Evolutionary conservation across 2,797 vertebrate genomes (phyloP).

Genomic region (Siniperca scherzeri): DNA sequence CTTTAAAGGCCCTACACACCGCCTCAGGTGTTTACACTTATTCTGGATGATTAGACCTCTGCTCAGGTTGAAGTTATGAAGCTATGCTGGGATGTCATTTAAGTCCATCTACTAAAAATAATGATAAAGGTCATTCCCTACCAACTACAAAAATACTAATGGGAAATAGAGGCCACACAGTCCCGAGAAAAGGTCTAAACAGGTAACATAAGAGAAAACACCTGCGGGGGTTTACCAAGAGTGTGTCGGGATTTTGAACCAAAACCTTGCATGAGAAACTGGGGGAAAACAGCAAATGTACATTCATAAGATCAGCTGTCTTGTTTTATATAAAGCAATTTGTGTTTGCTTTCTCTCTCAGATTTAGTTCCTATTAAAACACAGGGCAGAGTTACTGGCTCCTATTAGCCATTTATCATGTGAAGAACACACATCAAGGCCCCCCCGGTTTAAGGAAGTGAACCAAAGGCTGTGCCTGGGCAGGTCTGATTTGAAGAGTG

Average conservation of each 20-base stretch:
- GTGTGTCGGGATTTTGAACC: no score
- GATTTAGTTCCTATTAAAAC: neutral
- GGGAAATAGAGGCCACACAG: neutral
- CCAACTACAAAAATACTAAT: neutral
- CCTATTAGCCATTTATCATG: neutral
- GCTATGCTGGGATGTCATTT: no score
- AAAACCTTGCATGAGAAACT: no score
- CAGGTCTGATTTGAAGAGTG: neutral
- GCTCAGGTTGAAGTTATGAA: no score
- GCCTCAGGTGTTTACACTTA: no score
- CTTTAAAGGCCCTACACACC: neutral
- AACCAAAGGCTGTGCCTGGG: no score
- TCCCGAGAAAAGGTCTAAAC: neutral
- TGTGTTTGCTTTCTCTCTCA: neutral
- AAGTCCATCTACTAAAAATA: neutral
- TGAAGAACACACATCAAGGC: neutral
- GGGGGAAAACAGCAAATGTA: neutral
- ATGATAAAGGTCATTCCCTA: neutral
- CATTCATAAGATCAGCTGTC: neutral
- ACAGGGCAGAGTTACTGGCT: neutral
- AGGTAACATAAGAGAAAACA: no score
- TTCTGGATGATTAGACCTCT: no score
- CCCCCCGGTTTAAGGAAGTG: neutral
- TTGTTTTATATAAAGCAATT: neutral
- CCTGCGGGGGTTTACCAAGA: no score